These are phyloP conservation scores for Telmatherina bonti DNA, from an alignment of 2,797 vertebrate genomes.

Conservation along the genomic window DNA sequence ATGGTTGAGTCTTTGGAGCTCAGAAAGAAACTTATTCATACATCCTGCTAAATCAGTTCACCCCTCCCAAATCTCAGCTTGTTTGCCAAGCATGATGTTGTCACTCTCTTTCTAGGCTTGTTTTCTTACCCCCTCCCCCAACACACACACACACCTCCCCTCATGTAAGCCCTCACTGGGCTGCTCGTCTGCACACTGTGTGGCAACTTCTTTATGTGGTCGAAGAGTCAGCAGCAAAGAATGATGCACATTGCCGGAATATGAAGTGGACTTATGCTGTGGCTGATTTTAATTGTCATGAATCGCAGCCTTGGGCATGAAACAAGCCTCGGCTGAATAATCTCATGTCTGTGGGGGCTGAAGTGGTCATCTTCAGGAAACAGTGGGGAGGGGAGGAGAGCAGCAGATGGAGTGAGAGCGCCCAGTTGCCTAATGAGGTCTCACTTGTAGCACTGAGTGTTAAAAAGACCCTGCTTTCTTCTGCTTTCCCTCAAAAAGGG, in stretches of 20 bases:
- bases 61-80: constrained; percentile 51
- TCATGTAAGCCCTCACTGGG: constrained; percentile 24
- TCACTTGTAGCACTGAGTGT: constrained; percentile 67
- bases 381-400: constrained; percentile 49
- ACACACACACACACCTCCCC: not conserved
- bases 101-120: constrained; percentile 56
- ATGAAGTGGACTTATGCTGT: constrained; percentile 8
- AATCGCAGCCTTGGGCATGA: constrained; percentile 3
- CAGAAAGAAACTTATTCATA: constrained; percentile 59
- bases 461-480: constrained; percentile 70
- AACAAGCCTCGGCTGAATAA: constrained; percentile 36
- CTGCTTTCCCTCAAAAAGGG: constrained; percentile 75
- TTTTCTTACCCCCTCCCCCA: constrained; percentile 36
- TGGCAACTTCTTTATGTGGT: constrained; percentile 44
- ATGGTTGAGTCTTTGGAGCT: constrained; percentile 47
- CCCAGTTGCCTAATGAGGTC: constrained; percentile 76
- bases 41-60: constrained; percentile 51
- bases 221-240: constrained; percentile 9
- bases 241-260: constrained; percentile 9
- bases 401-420: constrained; percentile 75
- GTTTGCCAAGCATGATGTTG: constrained; percentile 66
- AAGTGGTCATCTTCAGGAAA: constrained; percentile 71
- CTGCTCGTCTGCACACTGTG: constrained; percentile 44
- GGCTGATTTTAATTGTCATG: constrained; percentile 23
- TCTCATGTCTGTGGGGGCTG: constrained; percentile 51